Percentiles rank a stretch among this genome's conserved stretches.
These are phyloP conservation scores for Seriola aureovittata DNA, from an alignment of 2,113 vertebrate species.

Conservation along the genomic window DNA sequence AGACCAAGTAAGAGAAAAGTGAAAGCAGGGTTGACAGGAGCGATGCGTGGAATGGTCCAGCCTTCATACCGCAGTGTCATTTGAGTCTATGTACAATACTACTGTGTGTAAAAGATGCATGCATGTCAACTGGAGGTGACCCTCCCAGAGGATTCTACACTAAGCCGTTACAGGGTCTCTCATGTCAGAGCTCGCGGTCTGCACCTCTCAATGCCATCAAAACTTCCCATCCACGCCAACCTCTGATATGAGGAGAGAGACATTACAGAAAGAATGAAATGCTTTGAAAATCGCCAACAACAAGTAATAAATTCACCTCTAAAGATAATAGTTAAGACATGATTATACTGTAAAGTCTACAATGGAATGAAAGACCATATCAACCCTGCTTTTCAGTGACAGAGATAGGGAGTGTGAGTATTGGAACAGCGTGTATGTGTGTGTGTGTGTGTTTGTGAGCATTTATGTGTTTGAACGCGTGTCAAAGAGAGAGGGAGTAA, in stretches of 20 bases:
- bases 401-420: conserved; percentile 74
- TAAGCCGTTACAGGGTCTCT: conserved; percentile 48
- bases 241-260: conserved; percentile 60
- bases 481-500: conserved; percentile 47
- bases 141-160: conserved; percentile 61
- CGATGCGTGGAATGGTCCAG: conserved; percentile 73
- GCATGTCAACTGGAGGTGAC: conserved; percentile 71
- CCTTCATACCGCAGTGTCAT: conserved; percentile 69
- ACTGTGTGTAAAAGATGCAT: conserved; percentile 78
- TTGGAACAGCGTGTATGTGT: conserved; percentile 68
- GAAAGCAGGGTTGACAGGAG: conserved; percentile 83
- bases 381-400: conserved; percentile 84
- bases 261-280: conserved; percentile 68
- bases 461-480: conserved; percentile 51
- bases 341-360: conserved; percentile 75
- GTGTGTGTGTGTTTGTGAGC: conserved; percentile 60
- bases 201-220: not conserved
- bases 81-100: conserved; percentile 79
- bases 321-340: conserved; percentile 73
- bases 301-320: conserved; percentile 72
- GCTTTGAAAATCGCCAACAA: conserved; percentile 67
- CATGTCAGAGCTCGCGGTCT: conserved; percentile 32
- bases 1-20: conserved; percentile 70
- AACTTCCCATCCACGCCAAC: not conserved
- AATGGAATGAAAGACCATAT: conserved; percentile 76